A percentile compares a stretch with the other conserved stretches of the same genome.
Conservation (phyloP, 2,888 invertebrate genomes). For the Nomada fabriciana region DNA sequence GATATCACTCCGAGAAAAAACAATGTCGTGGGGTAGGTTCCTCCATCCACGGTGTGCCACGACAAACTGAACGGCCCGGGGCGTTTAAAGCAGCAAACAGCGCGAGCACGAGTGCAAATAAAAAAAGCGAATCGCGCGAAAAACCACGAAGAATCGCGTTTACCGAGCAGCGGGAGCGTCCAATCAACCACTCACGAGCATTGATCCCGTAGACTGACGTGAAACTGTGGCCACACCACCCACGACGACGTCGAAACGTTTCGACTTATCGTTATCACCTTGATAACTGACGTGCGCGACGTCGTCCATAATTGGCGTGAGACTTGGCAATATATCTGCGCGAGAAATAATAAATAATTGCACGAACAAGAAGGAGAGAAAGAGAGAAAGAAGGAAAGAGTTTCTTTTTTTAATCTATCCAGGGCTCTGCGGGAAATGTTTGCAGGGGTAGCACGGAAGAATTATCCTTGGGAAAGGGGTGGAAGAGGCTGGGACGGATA, state of each 20-base stretch:
- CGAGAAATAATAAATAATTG: not conserved
- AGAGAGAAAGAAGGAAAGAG: too few relatives aligned
- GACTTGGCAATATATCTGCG: not conserved
- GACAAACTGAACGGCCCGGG: not conserved
- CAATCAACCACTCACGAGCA: constrained; percentile 40
- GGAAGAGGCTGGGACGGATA: not conserved
- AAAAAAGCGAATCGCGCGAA: constrained; percentile 17
- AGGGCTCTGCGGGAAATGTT: too few relatives aligned
- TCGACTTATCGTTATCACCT: constrained; percentile 52
- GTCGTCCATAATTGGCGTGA: constrained; percentile 22
- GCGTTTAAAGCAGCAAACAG: not conserved
- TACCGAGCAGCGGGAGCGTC: constrained; percentile 24
- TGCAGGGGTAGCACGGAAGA: not conserved
- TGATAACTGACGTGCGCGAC: constrained; percentile 53
- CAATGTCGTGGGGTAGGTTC: too few relatives aligned
- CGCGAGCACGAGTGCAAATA: not conserved
- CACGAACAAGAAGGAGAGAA: too few relatives aligned
- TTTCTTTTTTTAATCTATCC: not conserved
- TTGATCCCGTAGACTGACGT: constrained; percentile 39
- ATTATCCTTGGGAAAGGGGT: not conserved
- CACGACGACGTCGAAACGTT: constrained; percentile 44
- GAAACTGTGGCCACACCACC: constrained; percentile 46
- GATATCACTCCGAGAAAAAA: too few relatives aligned
- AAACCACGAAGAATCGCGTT: constrained; percentile 20
- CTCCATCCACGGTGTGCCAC: not conserved